Evolutionary conservation across 2,797 vertebrate genomes (phyloP).

Genomic region (Echeneis naucrates): DNA sequence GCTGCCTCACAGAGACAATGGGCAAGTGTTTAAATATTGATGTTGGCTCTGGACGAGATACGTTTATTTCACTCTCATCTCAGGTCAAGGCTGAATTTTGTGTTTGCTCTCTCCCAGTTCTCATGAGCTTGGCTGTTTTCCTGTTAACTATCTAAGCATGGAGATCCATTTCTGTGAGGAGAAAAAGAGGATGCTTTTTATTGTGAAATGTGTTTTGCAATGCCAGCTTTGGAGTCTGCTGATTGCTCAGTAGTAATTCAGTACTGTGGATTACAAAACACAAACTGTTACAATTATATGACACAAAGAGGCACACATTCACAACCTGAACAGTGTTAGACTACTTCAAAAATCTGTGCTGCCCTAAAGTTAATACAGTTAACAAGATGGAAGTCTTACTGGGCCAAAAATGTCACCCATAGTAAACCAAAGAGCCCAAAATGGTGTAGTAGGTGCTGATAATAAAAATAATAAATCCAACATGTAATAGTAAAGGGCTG

Average conservation of each 20-base stretch:
- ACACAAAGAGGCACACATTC: slow-evolving; percentile 53
- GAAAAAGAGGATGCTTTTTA: slow-evolving; percentile 16
- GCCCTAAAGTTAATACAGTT: background rate
- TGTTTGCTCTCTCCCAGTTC: slow-evolving; percentile 58
- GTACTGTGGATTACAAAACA: background rate
- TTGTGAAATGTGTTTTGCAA: slow-evolving; percentile 26
- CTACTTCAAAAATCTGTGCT: slow-evolving; percentile 27
- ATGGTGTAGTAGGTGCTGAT: slow-evolving; percentile 22
- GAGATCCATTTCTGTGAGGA: slow-evolving; percentile 28
- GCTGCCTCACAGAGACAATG: slow-evolving; percentile 66
- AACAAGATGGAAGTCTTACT: slow-evolving; percentile 7
- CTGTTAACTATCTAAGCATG: slow-evolving; percentile 27
- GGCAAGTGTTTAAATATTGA: slow-evolving; percentile 75
- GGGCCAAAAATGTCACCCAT: slow-evolving; percentile 5
- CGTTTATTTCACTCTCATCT: slow-evolving; percentile 62
- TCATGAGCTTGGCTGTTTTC: slow-evolving; percentile 57
- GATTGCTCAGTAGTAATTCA: slow-evolving; percentile 3
- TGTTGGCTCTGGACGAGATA: slow-evolving; percentile 60
- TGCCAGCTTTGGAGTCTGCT: slow-evolving; percentile 11
- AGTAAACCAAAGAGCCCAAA: slow-evolving; percentile 31
- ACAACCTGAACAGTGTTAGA: slow-evolving; percentile 60
- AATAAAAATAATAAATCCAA: slow-evolving; percentile 29
- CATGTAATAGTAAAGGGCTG: slow-evolving; percentile 13
- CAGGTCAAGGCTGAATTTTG: slow-evolving; percentile 64
- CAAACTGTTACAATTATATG: slow-evolving; percentile 14